A percentile compares a stretch with the other conserved stretches of the same genome.
These are phyloP conservation scores for Hydriomena furcata DNA, from an alignment of 2,888 invertebrate species.

Conservation along the genomic window DNA sequence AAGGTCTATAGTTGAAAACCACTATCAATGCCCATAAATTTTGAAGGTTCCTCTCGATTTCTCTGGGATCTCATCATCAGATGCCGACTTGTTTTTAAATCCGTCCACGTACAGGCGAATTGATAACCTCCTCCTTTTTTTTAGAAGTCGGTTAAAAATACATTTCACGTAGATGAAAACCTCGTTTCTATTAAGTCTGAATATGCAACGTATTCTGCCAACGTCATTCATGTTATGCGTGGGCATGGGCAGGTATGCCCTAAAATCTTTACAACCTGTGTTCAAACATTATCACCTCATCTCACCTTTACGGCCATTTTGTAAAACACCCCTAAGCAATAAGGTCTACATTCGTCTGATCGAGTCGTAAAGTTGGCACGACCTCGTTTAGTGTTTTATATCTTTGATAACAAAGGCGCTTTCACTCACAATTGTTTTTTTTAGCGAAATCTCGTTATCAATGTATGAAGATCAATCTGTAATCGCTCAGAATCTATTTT, in stretches of 20 bases:
- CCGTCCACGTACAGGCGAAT: too few species aligned
- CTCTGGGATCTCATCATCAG: too few species aligned
- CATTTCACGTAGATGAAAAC: too few species aligned
- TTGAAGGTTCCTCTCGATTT: too few species aligned
- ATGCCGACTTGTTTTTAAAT: too few species aligned
- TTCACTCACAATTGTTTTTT: constrained; percentile 24
- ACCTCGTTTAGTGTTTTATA: constrained; percentile 37
- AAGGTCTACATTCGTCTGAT: constrained; percentile 32
- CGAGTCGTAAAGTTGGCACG: constrained; percentile 29
- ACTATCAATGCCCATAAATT: too few species aligned
- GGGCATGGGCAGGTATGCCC: constrained; percentile 28
- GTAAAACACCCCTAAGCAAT: constrained; percentile 30
- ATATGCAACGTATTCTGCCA: constrained; percentile 19
- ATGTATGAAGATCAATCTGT: constrained; percentile 1
- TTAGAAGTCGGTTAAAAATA: too few species aligned
- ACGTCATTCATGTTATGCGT: constrained; percentile 30
- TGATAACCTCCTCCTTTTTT: too few species aligned
- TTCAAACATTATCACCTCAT: constrained; percentile 37
- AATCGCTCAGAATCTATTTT: too few species aligned
- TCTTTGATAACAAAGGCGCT: constrained; percentile 32
- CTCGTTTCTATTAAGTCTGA: constrained; percentile 14
- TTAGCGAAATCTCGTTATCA: constrained; percentile 13
- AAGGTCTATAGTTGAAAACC: too few species aligned
- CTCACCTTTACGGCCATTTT: constrained; percentile 20
- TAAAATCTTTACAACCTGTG: constrained; percentile 30